A percentile compares a stretch with the other conserved stretches of the same genome.
phyloP scores from a whole-genome alignment of 2,888 invertebrate genomes.

The Dexiosoma caninum region DNA sequence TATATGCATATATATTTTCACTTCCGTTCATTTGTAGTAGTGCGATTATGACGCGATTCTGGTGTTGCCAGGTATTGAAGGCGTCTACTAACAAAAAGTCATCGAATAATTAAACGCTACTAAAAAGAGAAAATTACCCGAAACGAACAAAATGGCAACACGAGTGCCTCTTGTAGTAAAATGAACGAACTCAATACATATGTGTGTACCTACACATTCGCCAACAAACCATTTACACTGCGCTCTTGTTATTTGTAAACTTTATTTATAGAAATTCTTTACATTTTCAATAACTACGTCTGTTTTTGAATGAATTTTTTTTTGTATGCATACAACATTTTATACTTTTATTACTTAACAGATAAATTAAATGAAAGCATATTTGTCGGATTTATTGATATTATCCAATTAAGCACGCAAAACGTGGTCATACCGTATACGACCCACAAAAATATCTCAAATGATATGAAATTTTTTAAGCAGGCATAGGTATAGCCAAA shows the following conservation, averaged over 20 bases:
- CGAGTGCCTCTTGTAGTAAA: conserved; percentile 54
- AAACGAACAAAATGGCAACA: not conserved
- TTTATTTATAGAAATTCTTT: not conserved
- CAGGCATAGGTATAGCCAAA: no score
- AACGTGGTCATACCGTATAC: not conserved
- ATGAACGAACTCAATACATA: conserved; percentile 22
- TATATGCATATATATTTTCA: conserved; percentile 9
- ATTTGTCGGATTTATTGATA: no score
- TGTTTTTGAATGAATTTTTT: no score
- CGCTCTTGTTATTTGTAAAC: not conserved
- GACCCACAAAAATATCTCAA: not conserved
- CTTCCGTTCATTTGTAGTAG: conserved; percentile 56
- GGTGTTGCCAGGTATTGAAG: not conserved
- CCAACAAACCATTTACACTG: not conserved
- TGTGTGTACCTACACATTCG: no score
- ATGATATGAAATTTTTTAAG: no score
- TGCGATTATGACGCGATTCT: conserved; percentile 64
- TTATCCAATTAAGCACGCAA: not conserved
- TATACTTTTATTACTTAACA: no score
- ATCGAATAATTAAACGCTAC: no score
- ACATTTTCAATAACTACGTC: not conserved
- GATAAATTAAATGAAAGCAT: no score
- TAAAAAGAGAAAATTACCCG: not conserved
- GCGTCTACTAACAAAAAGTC: no score
- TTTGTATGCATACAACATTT: no score